Percentiles rank a stretch among this genome's conserved stretches.
Evolutionary conservation across 2,888 invertebrate species (phyloP).

Genomic region (Orthosia cruda): DNA sequence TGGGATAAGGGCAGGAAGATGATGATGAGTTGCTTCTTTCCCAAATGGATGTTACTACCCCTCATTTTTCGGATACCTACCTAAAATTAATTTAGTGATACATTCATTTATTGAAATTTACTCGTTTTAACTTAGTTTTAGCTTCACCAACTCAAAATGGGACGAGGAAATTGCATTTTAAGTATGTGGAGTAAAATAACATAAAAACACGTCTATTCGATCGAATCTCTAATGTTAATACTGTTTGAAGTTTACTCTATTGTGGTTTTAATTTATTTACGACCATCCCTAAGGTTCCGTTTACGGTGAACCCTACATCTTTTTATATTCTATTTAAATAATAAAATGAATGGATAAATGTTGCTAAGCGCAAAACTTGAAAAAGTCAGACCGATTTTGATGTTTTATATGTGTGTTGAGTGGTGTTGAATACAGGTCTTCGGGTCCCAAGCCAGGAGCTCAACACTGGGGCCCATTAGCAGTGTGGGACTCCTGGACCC

Average conservation of each 20-base stretch:
- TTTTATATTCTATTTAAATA: too few relatives aligned
- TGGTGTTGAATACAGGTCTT: too few relatives aligned
- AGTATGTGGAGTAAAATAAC: constrained; percentile 15
- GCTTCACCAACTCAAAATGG: background rate
- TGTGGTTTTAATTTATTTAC: constrained; percentile 11
- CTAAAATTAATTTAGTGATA: background rate
- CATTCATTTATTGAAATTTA: background rate
- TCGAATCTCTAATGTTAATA: background rate
- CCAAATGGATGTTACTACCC: background rate
- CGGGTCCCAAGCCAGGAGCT: too few relatives aligned
- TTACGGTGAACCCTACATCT: background rate
- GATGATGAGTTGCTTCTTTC: background rate
- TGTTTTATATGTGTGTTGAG: too few relatives aligned
- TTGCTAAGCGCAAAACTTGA: too few relatives aligned
- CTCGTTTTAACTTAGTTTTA: constrained; percentile 4
- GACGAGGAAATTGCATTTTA: background rate
- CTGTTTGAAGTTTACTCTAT: background rate
- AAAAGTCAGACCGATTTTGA: too few relatives aligned
- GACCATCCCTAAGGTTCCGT: background rate
- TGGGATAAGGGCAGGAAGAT: too few relatives aligned
- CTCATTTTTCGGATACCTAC: background rate
- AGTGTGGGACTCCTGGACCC: too few relatives aligned
- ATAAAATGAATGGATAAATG: too few relatives aligned
- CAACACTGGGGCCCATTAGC: too few relatives aligned
- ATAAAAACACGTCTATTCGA: background rate